Conservation (phyloP, 2,113 vertebrate species). For the Propithecus coquereli region DNA sequence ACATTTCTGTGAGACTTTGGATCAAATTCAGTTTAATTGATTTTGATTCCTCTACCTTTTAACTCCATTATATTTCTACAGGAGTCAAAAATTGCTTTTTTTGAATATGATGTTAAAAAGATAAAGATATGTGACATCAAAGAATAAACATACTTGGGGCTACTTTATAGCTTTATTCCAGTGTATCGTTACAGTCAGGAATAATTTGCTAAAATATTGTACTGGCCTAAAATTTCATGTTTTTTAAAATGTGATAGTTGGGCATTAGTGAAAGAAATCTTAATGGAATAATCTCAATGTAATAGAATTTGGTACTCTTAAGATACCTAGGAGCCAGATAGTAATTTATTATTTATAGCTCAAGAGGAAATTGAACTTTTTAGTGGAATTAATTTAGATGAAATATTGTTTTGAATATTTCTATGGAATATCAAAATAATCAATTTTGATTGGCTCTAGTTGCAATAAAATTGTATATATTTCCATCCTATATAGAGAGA, state of each 20-base stretch:
- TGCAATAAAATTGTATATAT: not conserved
- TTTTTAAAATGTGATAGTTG: not conserved
- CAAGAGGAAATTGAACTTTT: not conserved
- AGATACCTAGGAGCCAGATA: not conserved
- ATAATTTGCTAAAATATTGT: slow-evolving; percentile 14
- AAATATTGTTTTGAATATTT: slow-evolving; percentile 24
- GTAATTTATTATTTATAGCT: slow-evolving; percentile 19
- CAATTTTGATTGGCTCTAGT: not conserved
- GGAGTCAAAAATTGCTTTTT: not conserved
- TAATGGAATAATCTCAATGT: not conserved
- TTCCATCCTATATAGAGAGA: not conserved
- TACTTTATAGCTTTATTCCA: not conserved
- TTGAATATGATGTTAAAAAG: not conserved
- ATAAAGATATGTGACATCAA: not conserved
- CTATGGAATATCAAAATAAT: not conserved
- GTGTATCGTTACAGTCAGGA: not conserved
- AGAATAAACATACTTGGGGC: not conserved
- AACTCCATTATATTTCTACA: not conserved
- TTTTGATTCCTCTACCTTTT: not conserved
- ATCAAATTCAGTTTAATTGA: not conserved
- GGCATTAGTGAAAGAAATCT: slow-evolving; percentile 5
- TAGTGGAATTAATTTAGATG: not conserved
- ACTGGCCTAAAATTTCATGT: not conserved
- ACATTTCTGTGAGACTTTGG: not conserved
- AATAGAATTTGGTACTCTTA: not conserved